Evolutionary conservation across 2,113 vertebrate genomes (phyloP).

Genomic region (Cavia porcellus): DNA sequence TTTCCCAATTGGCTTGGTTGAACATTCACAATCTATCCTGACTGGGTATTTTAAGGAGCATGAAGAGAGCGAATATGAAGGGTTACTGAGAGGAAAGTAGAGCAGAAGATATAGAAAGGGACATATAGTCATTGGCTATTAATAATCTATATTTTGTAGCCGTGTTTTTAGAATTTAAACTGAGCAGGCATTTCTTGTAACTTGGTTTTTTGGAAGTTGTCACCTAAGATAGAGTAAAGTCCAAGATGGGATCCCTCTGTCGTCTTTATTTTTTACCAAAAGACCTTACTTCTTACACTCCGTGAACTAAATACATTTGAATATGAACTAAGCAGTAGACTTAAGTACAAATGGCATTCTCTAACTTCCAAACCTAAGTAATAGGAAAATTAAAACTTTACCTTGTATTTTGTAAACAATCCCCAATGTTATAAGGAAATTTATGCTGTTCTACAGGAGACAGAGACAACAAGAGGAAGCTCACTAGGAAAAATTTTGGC

Average conservation of each 20-base stretch:
- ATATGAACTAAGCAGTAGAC: background rate
- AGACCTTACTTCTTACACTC: background rate
- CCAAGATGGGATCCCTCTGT: background rate
- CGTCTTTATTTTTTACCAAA: background rate
- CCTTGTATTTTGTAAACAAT: slow-evolving; percentile 9
- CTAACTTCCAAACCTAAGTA: background rate
- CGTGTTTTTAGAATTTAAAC: background rate
- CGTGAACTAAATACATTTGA: background rate
- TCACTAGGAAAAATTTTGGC: background rate
- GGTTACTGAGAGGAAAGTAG: background rate
- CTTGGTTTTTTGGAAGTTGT: background rate
- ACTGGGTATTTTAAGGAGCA: background rate
- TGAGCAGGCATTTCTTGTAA: background rate
- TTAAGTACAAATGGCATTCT: background rate
- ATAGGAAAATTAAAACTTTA: background rate
- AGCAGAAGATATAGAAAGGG: background rate
- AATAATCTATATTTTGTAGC: background rate
- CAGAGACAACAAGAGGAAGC: background rate
- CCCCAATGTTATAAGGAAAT: background rate
- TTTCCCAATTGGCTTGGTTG: background rate
- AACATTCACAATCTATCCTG: background rate
- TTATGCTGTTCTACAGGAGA: background rate
- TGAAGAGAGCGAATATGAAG: background rate
- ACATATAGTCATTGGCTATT: background rate
- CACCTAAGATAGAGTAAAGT: background rate